Conservation (phyloP, 2,113 vertebrate species). For the Hydrolagus affinis region DNA sequence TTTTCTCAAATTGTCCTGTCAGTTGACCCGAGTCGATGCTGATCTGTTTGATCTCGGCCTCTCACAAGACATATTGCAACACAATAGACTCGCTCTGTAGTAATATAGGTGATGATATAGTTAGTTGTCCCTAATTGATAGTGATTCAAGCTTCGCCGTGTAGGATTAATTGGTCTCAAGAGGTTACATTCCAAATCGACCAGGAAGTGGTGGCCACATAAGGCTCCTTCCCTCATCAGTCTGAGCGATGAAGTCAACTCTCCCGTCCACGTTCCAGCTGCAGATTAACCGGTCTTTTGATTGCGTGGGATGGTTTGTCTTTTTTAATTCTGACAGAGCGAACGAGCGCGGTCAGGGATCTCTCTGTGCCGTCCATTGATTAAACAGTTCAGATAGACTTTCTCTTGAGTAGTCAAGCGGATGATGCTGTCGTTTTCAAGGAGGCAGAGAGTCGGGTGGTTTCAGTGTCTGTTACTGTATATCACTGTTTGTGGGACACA, state of each 20-base stretch:
- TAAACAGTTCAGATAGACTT: too few species aligned
- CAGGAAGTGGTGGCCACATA: neutral
- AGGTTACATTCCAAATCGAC: slow-evolving; percentile 75
- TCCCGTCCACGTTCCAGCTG: neutral
- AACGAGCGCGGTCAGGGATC: neutral
- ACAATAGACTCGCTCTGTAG: slow-evolving; percentile 79
- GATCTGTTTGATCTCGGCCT: slow-evolving; percentile 75
- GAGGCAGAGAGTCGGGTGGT: too few species aligned
- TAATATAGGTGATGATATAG: slow-evolving; percentile 97
- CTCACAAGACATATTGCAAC: slow-evolving; percentile 78
- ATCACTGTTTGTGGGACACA: too few species aligned
- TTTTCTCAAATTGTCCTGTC: slow-evolving; percentile 89
- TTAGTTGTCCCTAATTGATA: slow-evolving; percentile 95
- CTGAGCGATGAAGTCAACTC: neutral
- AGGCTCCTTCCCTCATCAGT: neutral
- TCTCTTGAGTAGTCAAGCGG: too few species aligned
- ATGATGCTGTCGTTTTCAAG: neutral
- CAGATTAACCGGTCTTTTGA: neutral
- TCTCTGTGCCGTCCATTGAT: neutral
- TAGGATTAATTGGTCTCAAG: slow-evolving; percentile 91
- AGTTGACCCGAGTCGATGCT: slow-evolving; percentile 77
- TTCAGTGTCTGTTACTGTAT: too few species aligned
- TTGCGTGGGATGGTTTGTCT: neutral
- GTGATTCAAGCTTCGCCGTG: slow-evolving; percentile 85
- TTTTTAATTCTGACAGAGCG: neutral